Evolutionary conservation across 2,888 invertebrate species (phyloP), one percentile per base, ranked within the genome.

Genomic region (Hypena proboscidalis): DNA sequence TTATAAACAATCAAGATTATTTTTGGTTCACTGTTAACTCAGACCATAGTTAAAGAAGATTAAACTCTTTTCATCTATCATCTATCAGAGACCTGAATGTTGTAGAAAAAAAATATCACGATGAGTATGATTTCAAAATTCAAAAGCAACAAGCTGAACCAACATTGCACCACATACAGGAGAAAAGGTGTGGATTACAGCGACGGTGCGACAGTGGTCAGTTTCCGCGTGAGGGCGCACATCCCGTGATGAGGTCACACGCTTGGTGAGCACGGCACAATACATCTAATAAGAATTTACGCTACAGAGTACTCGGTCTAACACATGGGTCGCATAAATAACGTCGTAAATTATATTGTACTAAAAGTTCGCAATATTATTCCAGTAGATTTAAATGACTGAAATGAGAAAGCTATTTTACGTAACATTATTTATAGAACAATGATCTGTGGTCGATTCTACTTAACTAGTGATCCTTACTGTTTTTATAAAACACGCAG

Each of bases 181-280:
- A 62, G 58, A 62, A 64, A 67, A 49, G 85, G 88, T 89, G 77
- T 89, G 57, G 71, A 80, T 88, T 88, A 84, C 89, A 38, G 58
- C 42, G 62, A 65, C 67, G 63, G 70, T 67, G 67, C 70, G 70
- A 74, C 70, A 72, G 74, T 77, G 74, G 79, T 70, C 74, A 78
- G 81, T 85, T 88, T 87, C 80, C 85, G 82, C 81, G 70, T 76
- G 70, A 78, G 68, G 78, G 78, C 72, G 58, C 76, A 69, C 63
- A 73, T 68, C 71, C 75, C 67, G 69, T 75, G 80, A 78, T 77
- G 79, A 78, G 80, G 82, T 83, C 77, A 78, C 81, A 88, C 81
- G 89, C 78, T 85, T 58, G 47, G 67, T 85, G 81, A 78, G 49
- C 85, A 84, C 75, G 60, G 60, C 71, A 86, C 85, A 85, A 86